Evolutionary conservation across 2,797 vertebrate genomes (phyloP).

Genomic region (Microctenopoma steveboyesi): DNA sequence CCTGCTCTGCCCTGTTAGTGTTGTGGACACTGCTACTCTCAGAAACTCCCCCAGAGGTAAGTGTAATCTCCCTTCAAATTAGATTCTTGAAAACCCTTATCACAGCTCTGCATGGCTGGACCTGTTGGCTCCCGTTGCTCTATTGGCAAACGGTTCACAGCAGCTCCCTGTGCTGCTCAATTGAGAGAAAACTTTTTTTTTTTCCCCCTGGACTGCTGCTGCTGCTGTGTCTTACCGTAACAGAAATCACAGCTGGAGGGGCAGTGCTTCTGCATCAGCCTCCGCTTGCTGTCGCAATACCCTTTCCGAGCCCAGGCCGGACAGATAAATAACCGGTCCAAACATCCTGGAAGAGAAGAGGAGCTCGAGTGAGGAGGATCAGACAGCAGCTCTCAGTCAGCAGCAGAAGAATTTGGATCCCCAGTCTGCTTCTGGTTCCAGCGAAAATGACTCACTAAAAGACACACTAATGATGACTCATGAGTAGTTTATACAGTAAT

Average conservation of each 20-base stretch:
- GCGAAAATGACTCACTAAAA: conserved; percentile 64
- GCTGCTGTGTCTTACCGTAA: conserved; percentile 85
- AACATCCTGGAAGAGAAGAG: conserved; percentile 86
- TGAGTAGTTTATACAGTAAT: conserved; percentile 58
- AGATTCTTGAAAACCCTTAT: conserved; percentile 53
- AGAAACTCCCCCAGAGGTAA: conserved; percentile 39
- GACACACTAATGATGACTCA: conserved; percentile 65
- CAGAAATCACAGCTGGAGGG: conserved; percentile 97
- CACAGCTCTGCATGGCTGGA: conserved; percentile 63
- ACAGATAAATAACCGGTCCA: conserved; percentile 92
- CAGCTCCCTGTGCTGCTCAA: conserved; percentile 59
- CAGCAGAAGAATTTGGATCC: conserved; percentile 56
- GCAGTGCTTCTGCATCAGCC: conserved; percentile 96
- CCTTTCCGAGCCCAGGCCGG: conserved; percentile 90
- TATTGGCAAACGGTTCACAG: conserved; percentile 75
- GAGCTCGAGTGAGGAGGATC: conserved; percentile 40
- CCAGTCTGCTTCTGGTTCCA: conserved; percentile 39
- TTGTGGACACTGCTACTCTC: conserved; percentile 13
- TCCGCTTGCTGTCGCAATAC: conserved; percentile 89
- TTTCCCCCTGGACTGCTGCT: conserved; percentile 41
- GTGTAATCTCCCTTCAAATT: conserved; percentile 56
- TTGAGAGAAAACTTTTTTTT: conserved; percentile 53
- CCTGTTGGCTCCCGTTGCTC: conserved; percentile 73
- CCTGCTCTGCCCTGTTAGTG: conserved; percentile 3
- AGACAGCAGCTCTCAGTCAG: conserved; percentile 57